Conservation (phyloP, 2,888 invertebrate genomes). For the Acronicta psi region DNA sequence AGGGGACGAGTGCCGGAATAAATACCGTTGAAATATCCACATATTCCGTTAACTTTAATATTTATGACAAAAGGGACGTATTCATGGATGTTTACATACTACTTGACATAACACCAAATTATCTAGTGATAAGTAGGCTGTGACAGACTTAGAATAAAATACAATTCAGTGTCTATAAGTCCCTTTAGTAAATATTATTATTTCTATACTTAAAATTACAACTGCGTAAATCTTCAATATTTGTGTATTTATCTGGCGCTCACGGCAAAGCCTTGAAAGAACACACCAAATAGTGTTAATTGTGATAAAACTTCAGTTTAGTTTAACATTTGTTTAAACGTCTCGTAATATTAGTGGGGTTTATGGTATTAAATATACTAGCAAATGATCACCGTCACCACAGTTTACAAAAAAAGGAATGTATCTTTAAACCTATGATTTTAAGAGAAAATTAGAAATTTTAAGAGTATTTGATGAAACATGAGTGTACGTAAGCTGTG, state of each 20-base stretch:
- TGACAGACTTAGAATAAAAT: conserved; percentile 46
- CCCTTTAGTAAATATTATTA: conserved; percentile 16
- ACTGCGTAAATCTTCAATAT: conserved; percentile 7
- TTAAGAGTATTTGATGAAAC: conserved; percentile 17
- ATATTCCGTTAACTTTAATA: conserved; percentile 15
- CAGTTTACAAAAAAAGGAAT: conserved; percentile 31
- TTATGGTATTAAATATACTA: conserved; percentile 45
- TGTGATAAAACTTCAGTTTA: conserved; percentile 61
- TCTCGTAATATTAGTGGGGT: conserved; percentile 50
- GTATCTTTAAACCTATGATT: conserved; percentile 15
- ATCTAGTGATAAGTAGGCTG: conserved; percentile 54
- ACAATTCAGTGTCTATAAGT: conserved; percentile 25
- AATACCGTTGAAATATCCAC: conserved; percentile 23
- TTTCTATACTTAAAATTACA: conserved; percentile 10
- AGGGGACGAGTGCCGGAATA: conserved; percentile 49
- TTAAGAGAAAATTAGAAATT: conserved; percentile 19
- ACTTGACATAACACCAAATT: conserved; percentile 48
- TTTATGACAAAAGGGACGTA: conserved; percentile 27
- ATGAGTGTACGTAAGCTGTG: conserved; percentile 42
- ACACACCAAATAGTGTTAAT: conserved; percentile 73
- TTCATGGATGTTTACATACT: conserved; percentile 41
- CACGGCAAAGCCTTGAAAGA: conserved; percentile 64
- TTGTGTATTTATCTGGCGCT: conserved; percentile 53
- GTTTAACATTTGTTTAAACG: conserved; percentile 47
- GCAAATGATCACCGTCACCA: conserved; percentile 38